phyloP scores from a whole-genome alignment of 2,888 invertebrate genomes.

The Plebejus melissa region DNA sequence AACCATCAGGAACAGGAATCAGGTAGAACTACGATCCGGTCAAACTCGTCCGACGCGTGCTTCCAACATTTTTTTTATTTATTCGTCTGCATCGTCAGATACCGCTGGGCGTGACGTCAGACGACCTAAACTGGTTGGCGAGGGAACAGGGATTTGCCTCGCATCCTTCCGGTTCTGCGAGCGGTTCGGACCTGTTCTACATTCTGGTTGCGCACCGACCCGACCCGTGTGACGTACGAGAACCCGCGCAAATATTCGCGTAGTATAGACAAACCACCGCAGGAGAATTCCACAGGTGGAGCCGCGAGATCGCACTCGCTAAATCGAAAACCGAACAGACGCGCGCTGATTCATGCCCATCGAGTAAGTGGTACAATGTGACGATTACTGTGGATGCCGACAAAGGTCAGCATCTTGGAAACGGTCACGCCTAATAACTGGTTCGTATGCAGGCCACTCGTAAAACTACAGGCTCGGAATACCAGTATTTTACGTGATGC shows the following conservation, averaged over 20 bases:
- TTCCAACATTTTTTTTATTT: conserved; percentile 79
- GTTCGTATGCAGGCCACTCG: conserved; percentile 75
- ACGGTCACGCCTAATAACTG: conserved; percentile 80
- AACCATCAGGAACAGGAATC: conserved; percentile 76
- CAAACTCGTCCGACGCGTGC: conserved; percentile 78
- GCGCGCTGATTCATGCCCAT: conserved; percentile 64
- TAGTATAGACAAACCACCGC: conserved; percentile 40
- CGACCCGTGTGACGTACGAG: conserved; percentile 62
- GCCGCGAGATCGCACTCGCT: neutral
- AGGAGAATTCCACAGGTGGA: neutral
- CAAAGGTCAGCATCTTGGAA: conserved; percentile 78
- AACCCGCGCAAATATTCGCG: conserved; percentile 41
- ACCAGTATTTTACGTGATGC: conserved; percentile 73
- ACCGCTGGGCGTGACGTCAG: conserved; percentile 78
- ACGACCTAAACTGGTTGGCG: conserved; percentile 78
- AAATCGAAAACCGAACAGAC: conserved; percentile 9
- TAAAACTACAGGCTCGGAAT: conserved; percentile 71
- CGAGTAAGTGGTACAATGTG: conserved; percentile 68
- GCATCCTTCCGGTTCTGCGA: conserved; percentile 79
- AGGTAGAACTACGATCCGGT: conserved; percentile 79
- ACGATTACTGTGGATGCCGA: conserved; percentile 55
- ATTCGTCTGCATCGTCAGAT: conserved; percentile 77
- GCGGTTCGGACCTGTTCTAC: conserved; percentile 75
- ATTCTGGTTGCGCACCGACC: conserved; percentile 68
- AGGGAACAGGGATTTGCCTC: conserved; percentile 78